A percentile compares a stretch with the other conserved stretches of the same genome.
Conservation (phyloP, 2,113 vertebrate genomes). For the Ramphastos sulfuratus region DNA sequence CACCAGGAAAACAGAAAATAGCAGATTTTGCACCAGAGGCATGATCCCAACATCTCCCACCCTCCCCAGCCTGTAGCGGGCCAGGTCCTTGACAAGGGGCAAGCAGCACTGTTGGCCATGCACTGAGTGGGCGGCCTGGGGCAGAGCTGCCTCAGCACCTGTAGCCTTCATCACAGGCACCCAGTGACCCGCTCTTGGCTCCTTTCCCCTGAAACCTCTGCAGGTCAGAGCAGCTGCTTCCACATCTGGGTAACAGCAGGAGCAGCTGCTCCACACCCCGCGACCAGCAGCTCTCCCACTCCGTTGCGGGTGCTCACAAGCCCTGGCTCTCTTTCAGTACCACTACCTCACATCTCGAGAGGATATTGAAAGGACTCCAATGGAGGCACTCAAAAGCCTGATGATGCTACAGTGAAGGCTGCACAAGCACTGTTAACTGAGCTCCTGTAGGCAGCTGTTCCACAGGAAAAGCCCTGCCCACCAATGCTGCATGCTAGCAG, state of each 20-base stretch:
- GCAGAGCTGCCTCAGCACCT: not conserved
- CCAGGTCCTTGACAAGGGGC: fast-evolving
- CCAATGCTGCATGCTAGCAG: not conserved
- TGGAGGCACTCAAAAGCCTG: not conserved
- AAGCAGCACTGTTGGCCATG: fast-evolving
- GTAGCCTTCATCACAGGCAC: not conserved
- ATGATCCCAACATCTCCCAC: not conserved
- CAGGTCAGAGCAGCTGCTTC: not conserved
- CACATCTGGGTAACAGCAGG: fast-evolving
- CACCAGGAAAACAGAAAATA: not conserved
- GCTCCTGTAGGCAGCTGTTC: not conserved
- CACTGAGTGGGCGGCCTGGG: fast-evolving
- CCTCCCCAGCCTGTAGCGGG: not conserved
- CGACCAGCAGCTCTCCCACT: not conserved
- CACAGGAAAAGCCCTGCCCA: not conserved
- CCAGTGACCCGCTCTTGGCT: not conserved
- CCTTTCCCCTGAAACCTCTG: not conserved
- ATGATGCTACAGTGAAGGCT: not conserved
- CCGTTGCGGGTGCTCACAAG: fast-evolving
- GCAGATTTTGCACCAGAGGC: not conserved
- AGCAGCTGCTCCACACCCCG: not conserved
- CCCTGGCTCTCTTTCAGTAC: not conserved
- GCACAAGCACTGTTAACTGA: not conserved
- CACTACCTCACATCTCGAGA: not conserved
- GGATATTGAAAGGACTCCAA: not conserved